phyloP scores from a whole-genome alignment of 35 echinoderm and acorn worm genomes.

The Apostichopus californicus region DNA sequence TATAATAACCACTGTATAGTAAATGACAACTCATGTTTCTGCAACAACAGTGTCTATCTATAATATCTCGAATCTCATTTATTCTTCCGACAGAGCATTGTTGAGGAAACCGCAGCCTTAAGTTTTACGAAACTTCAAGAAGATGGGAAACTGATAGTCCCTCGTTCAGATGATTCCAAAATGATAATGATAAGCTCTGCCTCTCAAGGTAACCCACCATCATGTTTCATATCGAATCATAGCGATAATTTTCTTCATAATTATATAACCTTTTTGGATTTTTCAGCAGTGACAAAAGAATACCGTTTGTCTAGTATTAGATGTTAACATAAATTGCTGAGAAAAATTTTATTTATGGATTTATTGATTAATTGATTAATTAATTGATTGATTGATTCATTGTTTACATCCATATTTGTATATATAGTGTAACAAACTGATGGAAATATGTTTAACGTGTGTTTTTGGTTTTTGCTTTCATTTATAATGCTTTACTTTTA shows the following conservation, averaged over 20 bases:
- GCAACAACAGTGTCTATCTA: neutral
- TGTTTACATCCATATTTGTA: neutral
- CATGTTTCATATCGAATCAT: neutral
- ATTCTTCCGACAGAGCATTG: neutral
- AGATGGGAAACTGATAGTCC: neutral
- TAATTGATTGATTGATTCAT: too few relatives aligned
- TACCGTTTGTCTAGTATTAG: neutral
- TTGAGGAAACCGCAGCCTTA: neutral
- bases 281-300: neutral
- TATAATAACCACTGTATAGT: neutral
- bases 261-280: neutral
- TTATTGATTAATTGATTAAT: too few relatives aligned
- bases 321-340: too few relatives aligned
- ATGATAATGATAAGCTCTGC: neutral
- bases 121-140: neutral
- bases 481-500: too few relatives aligned
- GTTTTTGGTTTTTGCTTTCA: too few relatives aligned
- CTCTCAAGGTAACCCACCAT: neutral
- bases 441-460: neutral
- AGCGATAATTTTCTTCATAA: neutral
- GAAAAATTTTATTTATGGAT: too few relatives aligned
- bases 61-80: neutral
- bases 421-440: neutral
- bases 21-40: too few relatives aligned
- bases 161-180: neutral